Conservation (phyloP, 1,140 invertebrate genomes). For the Campoletis sonorensis region DNA sequence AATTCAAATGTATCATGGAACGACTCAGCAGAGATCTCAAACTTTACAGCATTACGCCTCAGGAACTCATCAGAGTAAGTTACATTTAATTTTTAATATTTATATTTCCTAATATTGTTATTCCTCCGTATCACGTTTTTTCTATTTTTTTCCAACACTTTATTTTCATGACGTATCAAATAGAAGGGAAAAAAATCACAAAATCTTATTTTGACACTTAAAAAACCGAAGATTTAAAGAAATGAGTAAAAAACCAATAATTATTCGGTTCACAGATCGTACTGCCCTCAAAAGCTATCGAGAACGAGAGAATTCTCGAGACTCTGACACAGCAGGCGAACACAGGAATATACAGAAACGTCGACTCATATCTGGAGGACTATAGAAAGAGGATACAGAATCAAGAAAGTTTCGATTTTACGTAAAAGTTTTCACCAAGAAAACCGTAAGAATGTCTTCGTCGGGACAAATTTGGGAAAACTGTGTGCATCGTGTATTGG, state of each 20-base stretch:
- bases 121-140: too few relatives aligned
- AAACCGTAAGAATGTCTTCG: not conserved
- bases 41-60: slow-evolving; percentile 92
- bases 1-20: slow-evolving; percentile 95
- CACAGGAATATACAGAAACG: slow-evolving; percentile 93
- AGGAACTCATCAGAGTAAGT: slow-evolving; percentile 91
- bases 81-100: not conserved
- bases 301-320: slow-evolving; percentile 94
- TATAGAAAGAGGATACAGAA: slow-evolving; percentile 90
- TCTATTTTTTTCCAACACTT: too few relatives aligned
- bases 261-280: slow-evolving; percentile 82
- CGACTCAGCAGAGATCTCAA: slow-evolving; percentile 92
- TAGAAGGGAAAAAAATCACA: too few relatives aligned
- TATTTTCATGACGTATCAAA: too few relatives aligned
- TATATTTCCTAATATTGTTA: too few relatives aligned
- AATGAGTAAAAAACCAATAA: not conserved
- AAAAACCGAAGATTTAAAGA: not conserved
- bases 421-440: slow-evolving; percentile 62
- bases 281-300: slow-evolving; percentile 93
- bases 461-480: not conserved
- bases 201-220: too few relatives aligned
- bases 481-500: not conserved
- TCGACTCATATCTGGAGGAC: slow-evolving; percentile 91
- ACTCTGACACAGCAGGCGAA: slow-evolving; percentile 96
- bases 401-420: slow-evolving; percentile 81